Evolutionary conservation across 1,140 invertebrate species (phyloP).

Genomic region (Drosophila tristis): DNA sequence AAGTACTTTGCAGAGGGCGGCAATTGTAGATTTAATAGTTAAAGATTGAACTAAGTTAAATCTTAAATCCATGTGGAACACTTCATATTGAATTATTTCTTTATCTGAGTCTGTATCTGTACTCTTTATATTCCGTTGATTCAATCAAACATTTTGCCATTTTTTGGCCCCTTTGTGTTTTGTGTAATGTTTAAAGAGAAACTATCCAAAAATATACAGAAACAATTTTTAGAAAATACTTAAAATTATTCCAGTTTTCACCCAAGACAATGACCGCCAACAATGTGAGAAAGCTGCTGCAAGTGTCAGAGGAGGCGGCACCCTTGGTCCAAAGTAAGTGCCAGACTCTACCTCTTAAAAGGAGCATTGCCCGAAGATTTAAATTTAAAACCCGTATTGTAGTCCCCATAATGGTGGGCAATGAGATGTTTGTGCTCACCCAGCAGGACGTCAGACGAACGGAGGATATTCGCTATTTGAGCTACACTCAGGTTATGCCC

Average conservation of each 20-base stretch:
- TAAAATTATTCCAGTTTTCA: slow-evolving; percentile 14
- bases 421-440: slow-evolving; percentile 52
- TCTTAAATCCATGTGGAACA: too few relatives aligned
- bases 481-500: slow-evolving; percentile 30
- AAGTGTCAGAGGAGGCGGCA: slow-evolving; percentile 60
- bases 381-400: background rate
- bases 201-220: slow-evolving; percentile 4
- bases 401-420: slow-evolving; percentile 64
- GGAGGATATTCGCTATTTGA: slow-evolving; percentile 57
- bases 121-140: too few relatives aligned
- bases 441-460: slow-evolving; percentile 69
- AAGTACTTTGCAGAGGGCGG: too few relatives aligned
- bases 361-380: too few relatives aligned
- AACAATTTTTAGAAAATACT: slow-evolving; percentile 1
- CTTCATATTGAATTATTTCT: too few relatives aligned
- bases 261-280: slow-evolving; percentile 42
- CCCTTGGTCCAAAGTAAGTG: slow-evolving; percentile 55
- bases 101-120: too few relatives aligned
- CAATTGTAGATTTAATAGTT: too few relatives aligned
- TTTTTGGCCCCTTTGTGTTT: slow-evolving; percentile 1
- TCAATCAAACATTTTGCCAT: background rate
- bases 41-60: too few relatives aligned
- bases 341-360: rapidly evolving
- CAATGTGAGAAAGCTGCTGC: slow-evolving; percentile 39
- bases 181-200: slow-evolving; percentile 1